A percentile compares a stretch with the other conserved stretches of the same genome.
phyloP scores from a whole-genome alignment of 2,113 vertebrate species.

The Ctenodactylus gundi region DNA sequence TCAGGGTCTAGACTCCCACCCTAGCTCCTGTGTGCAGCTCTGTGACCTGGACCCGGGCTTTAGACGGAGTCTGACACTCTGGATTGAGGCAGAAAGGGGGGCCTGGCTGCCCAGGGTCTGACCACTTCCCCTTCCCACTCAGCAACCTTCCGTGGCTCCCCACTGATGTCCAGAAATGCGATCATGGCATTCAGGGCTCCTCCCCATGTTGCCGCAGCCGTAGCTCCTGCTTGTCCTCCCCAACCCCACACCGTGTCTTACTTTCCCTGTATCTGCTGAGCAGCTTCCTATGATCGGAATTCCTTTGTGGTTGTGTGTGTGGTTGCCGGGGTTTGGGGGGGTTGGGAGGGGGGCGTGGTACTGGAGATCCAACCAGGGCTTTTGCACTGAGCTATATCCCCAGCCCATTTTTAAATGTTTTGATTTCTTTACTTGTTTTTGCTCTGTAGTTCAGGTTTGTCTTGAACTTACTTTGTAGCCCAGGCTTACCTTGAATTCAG shows the following conservation, averaged over 20 bases:
- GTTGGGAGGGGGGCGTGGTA: too few species aligned
- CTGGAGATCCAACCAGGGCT: too few species aligned
- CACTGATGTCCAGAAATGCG: background rate
- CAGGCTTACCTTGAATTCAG: too few species aligned
- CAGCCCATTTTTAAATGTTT: too few species aligned
- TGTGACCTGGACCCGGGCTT: background rate
- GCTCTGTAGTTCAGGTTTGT: too few species aligned
- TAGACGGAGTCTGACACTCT: background rate
- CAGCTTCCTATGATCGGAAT: background rate
- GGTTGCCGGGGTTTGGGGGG: too few species aligned
- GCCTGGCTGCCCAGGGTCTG: background rate
- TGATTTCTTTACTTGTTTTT: too few species aligned
- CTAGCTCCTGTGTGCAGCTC: background rate
- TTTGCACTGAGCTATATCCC: too few species aligned
- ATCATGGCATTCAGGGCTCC: background rate
- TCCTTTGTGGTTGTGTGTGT: too few species aligned
- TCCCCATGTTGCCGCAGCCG: too few species aligned
- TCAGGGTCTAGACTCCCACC: slow-evolving; percentile 22
- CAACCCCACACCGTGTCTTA: background rate
- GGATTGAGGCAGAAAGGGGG: background rate
- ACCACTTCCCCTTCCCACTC: background rate
- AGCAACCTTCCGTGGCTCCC: background rate
- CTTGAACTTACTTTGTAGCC: too few species aligned
- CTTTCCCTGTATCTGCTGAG: background rate
- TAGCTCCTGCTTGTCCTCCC: background rate